Conservation (phyloP, 2,888 invertebrate species). For the Ophraella communa region DNA sequence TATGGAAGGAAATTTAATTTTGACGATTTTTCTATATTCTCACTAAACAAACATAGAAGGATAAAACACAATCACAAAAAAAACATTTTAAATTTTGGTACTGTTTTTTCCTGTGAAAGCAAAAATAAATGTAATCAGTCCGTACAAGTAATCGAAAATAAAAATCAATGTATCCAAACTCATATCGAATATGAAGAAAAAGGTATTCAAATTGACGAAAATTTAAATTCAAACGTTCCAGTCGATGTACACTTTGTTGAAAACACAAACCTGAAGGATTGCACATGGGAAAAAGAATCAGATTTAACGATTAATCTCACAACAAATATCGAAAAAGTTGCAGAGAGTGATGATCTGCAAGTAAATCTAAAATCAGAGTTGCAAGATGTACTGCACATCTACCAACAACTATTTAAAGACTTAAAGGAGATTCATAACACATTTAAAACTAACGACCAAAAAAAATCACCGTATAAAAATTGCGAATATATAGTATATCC, state of each 20-base stretch:
- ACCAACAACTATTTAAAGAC: background rate
- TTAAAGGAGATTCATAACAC: background rate
- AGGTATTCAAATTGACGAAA: background rate
- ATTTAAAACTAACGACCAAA: background rate
- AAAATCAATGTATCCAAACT: background rate
- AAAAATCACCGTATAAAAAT: background rate
- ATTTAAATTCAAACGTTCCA: background rate
- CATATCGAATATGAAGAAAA: background rate
- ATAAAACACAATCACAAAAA: background rate
- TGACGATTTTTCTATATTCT: background rate
- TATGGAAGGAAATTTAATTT: background rate
- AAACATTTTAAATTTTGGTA: background rate
- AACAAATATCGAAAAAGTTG: background rate
- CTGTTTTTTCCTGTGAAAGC: background rate
- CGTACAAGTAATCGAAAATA: background rate
- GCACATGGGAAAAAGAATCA: background rate
- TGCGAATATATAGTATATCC: background rate
- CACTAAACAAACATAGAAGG: background rate
- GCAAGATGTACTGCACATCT: background rate
- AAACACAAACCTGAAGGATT: background rate
- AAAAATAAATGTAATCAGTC: background rate
- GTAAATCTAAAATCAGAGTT: background rate
- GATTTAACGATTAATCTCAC: background rate
- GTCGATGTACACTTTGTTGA: background rate
- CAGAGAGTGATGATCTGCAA: background rate